Evolutionary conservation across 2,888 invertebrate species (phyloP).

Genomic region (Myathropa florea): DNA sequence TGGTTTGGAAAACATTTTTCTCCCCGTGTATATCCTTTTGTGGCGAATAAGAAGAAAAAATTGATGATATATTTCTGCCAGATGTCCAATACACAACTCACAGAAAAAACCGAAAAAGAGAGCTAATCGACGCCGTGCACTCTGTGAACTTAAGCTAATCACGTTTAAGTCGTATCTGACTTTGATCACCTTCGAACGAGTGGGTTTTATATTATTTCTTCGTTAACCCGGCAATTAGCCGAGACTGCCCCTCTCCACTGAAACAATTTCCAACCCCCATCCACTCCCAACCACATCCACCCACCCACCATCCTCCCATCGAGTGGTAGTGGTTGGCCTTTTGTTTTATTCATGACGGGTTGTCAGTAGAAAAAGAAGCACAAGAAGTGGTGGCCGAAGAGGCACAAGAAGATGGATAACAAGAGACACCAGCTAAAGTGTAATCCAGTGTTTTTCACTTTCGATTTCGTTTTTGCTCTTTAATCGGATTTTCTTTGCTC

Average conservation of each 20-base stretch:
- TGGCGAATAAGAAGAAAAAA: background rate
- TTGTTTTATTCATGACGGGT: constrained; percentile 68
- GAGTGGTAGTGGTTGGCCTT: constrained; percentile 26
- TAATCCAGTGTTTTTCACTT: constrained; percentile 59
- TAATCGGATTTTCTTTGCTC: constrained; percentile 43
- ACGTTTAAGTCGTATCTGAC: constrained; percentile 67
- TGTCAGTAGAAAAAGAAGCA: constrained; percentile 43
- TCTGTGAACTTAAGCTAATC: constrained; percentile 61
- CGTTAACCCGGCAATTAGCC: constrained; percentile 48
- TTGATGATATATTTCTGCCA: background rate
- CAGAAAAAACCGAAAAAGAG: constrained; percentile 28
- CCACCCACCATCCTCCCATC: constrained; percentile 29
- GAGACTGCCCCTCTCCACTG: constrained; percentile 13
- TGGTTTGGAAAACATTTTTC: constrained; percentile 40
- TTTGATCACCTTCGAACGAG: constrained; percentile 53
- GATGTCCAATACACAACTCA: constrained; percentile 6
- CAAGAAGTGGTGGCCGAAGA: background rate
- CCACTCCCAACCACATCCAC: constrained; percentile 36
- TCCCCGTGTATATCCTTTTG: constrained; percentile 38
- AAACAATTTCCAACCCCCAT: background rate
- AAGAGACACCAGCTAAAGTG: constrained; percentile 16
- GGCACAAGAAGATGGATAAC: constrained; percentile 10
- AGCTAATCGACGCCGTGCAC: constrained; percentile 22
- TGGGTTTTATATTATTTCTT: constrained; percentile 69
- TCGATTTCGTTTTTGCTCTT: constrained; percentile 45